Evolutionary conservation across 2,888 invertebrate species (phyloP), one percentile per base, ranked within the genome.

Genomic region (Spilarctia lutea): DNA sequence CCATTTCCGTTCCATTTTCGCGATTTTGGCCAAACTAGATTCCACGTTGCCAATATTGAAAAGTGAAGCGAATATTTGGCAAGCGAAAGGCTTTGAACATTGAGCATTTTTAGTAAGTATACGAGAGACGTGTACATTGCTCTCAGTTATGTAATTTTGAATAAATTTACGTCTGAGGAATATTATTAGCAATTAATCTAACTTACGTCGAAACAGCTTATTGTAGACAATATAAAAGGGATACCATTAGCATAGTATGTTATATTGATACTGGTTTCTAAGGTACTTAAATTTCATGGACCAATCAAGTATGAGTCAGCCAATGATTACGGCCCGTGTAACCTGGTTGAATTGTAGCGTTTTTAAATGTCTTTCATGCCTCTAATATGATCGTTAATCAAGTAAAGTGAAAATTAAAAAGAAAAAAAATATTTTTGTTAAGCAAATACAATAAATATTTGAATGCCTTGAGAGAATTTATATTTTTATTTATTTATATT

Each of bases 1-100:
- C 90, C 85, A 90, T 91, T 91, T 92, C 92, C 92, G 90, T 87
- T 88, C 88, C 82, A 90, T 90, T 91, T 90, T 88, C 84, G 79
- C 85, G 87, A 90, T 90, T 93, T 92, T 89, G 90, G 82, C 88
- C 87, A 90, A 91, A 91, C 87, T 91, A 87, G 88, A 84, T 85
- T 85, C 83, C 83, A 83, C 86, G 85, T 81, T 86, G 88, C 90
- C 92, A 90, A 92, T 91, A 91, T 91, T 89, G 91, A 88, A 89
- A 85, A 85, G 80, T 84, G 84, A 79, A 79, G 84, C 83, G 85
- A 86, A 89, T 88, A 90, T 91, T 91, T 90, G 91, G 91, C 89
- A 88, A 87, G 83, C 77, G 76, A 86, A 84, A 81, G 45, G 85
- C 86, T 88, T 85, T 88, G 85, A 83, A 81, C 85, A 81, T 76